A percentile compares a stretch with the other conserved stretches of the same genome.
These are phyloP conservation scores for Sarcophaga caerulescens DNA, from an alignment of 2,888 invertebrate species.

Conservation along the genomic window DNA sequence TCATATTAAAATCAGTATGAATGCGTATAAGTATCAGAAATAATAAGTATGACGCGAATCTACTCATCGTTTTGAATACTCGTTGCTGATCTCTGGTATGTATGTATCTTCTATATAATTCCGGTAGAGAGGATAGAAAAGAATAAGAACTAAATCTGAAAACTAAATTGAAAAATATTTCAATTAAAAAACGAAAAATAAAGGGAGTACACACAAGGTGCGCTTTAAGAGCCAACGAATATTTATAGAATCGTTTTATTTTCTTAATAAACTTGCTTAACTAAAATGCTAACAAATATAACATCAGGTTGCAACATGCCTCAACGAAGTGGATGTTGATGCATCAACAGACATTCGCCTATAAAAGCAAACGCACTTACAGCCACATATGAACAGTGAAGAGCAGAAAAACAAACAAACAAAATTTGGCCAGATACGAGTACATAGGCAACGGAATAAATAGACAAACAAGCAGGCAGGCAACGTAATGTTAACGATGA, in stretches of 20 bases:
- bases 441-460: not conserved
- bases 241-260: slow-evolving; percentile 9
- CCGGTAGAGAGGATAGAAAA: too few relatives aligned
- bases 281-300: not conserved
- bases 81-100: too few relatives aligned
- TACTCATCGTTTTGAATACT: too few relatives aligned
- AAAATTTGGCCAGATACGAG: not conserved
- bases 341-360: not conserved
- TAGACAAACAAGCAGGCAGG: not conserved
- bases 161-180: slow-evolving; percentile 37
- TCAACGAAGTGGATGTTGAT: slow-evolving; percentile 3
- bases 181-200: not conserved
- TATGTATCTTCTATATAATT: too few relatives aligned
- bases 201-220: not conserved
- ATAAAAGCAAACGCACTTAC: not conserved
- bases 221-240: not conserved
- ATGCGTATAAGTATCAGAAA: too few relatives aligned
- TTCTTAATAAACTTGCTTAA: slow-evolving; percentile 24
- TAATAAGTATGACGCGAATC: too few relatives aligned
- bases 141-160: not conserved
- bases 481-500: not conserved
- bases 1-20: too few relatives aligned
- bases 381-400: not conserved
- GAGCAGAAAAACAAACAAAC: not conserved
- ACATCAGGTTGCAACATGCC: not conserved